Evolutionary conservation across 2,113 vertebrate species (phyloP).

Genomic region (Callospermophilus lateralis): DNA sequence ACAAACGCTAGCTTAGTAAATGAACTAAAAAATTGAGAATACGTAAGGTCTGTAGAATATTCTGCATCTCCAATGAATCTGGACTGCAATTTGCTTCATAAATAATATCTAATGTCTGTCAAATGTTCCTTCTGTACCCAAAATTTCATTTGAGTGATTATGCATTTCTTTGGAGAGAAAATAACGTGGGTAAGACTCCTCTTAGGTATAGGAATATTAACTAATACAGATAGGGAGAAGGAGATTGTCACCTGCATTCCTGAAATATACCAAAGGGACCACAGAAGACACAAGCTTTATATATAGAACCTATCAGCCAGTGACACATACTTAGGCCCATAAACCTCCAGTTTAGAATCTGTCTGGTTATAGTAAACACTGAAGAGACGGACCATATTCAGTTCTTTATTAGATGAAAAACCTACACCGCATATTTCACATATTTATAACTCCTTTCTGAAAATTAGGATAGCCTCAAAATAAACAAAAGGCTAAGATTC

Average conservation of each 20-base stretch:
- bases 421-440: neutral
- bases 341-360: neutral
- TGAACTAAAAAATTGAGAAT: neutral
- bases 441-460: neutral
- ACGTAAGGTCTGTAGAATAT: neutral
- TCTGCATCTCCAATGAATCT: neutral
- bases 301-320: neutral
- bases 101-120: neutral
- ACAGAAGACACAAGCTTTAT: neutral
- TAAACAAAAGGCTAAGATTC: conserved; percentile 24
- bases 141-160: neutral
- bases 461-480: neutral
- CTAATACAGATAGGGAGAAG: neutral
- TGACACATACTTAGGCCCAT: neutral
- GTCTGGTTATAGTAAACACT: neutral
- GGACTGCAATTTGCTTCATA: neutral
- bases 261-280: neutral
- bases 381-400: neutral
- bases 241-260: neutral
- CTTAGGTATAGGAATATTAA: conserved; percentile 15
- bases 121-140: neutral
- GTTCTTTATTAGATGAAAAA: conserved; percentile 45
- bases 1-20: neutral
- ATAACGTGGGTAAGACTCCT: neutral
- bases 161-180: neutral